Conservation (phyloP, 2,797 vertebrate species). For the Cygnus olor region DNA sequence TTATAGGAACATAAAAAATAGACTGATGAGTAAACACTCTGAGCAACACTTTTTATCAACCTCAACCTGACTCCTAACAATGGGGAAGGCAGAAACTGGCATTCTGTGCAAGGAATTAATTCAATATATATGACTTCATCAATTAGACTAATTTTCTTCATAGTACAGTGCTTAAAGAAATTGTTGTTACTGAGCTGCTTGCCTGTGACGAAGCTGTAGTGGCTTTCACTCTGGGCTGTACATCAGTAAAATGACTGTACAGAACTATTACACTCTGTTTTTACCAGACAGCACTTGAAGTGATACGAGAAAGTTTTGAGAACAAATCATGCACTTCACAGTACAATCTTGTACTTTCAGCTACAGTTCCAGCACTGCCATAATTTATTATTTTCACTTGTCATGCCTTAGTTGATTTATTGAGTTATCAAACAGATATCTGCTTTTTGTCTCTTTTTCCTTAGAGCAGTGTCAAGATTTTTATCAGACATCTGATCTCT, state of each 20-base stretch:
- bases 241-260: background rate
- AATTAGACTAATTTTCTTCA: background rate
- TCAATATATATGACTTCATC: background rate
- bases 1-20: background rate
- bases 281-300: background rate
- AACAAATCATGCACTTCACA: background rate
- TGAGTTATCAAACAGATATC: background rate
- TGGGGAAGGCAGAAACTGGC: background rate
- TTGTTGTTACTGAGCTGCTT: background rate
- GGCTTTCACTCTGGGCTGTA: background rate
- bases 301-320: background rate
- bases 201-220: background rate
- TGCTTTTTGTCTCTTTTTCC: background rate
- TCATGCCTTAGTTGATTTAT: background rate
- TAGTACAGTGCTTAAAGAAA: background rate
- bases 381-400: background rate
- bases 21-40: background rate
- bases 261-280: background rate
- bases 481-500: background rate
- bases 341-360: background rate
- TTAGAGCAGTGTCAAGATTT: background rate
- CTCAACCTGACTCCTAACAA: background rate
- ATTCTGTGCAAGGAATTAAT: background rate
- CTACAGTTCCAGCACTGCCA: background rate
- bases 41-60: background rate